These are phyloP conservation scores for Chiroxiphia lanceolata DNA, from an alignment of 2,797 vertebrate species.

Conservation along the genomic window DNA sequence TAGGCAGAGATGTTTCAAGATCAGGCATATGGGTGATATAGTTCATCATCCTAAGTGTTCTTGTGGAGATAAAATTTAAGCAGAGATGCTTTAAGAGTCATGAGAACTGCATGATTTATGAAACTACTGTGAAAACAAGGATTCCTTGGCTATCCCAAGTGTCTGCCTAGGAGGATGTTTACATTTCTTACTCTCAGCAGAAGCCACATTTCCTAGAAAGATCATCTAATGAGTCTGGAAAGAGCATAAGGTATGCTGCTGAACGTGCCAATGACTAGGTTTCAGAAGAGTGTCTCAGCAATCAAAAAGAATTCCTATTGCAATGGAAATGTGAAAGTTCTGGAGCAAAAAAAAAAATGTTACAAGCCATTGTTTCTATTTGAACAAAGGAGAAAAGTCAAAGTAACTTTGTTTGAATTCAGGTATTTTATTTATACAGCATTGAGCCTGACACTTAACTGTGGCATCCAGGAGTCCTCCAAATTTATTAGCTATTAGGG, in stretches of 20 bases:
- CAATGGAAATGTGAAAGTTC: background rate
- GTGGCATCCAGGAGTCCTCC: background rate
- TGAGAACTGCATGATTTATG: background rate
- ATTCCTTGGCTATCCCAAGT: background rate
- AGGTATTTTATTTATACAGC: background rate
- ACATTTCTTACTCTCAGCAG: background rate
- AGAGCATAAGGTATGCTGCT: background rate
- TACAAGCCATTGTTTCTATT: background rate
- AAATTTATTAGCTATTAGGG: background rate
- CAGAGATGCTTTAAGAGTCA: background rate
- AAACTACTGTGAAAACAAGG: background rate
- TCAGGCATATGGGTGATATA: background rate
- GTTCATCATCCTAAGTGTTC: background rate
- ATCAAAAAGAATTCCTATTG: background rate
- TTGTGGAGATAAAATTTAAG: background rate
- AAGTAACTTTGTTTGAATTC: background rate
- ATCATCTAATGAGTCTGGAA: background rate
- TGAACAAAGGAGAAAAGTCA: background rate
- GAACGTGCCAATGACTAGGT: background rate
- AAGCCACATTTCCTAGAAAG: background rate
- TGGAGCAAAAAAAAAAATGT: background rate
- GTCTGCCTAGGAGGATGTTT: background rate
- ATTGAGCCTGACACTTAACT: background rate
- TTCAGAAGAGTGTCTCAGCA: background rate
- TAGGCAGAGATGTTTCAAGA: background rate